Evolutionary conservation across 2,113 vertebrate genomes (phyloP), one percentile per base, ranked within the genome.

Genomic region (Ovis canadensis): DNA sequence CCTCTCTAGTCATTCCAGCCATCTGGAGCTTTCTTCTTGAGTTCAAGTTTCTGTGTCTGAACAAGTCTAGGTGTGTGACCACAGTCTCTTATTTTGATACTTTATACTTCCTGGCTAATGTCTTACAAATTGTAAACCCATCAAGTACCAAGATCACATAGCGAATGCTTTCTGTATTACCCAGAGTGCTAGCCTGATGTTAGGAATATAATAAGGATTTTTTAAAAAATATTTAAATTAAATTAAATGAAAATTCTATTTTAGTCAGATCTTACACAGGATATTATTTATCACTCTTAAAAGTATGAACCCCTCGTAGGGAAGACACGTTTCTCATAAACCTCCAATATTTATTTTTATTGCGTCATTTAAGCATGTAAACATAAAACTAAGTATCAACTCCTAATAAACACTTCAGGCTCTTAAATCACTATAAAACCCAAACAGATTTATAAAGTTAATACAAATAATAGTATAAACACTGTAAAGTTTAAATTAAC

Each of bases 381-480:
- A 96, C 93, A 95, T 95, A 98, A 94, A 97, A 85, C 59, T 90
- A 95, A 97, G 57, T 90, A 81, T 95, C 90, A 94, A 81, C 4
- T 52, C 25, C 77, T 85, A 98, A 91, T 95, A 95, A 97, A 97
- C 90, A 45, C 48, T 94, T 94, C 48, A 88, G 82, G 23, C 90
- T 88, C 43, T 94, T 91, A 97, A 95, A 60, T 85, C 57, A 78
- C 88, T 93, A 83, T 89, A 90, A 97, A 97, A 88, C 52, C 48
- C 67, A 97, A 90, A 89, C 29, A 48, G 50, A 96, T 88, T 90
- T 94, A 62, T 88, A 96, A 88, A 91, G 96, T 96, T 96, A 96
- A 88, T 82, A 59, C 52, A 92, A 94, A 93, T 91, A 94, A 91
- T 82, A n/a, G 54, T 77, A 71, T 81, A 43, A 96, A 82, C 5